A percentile compares a stretch with the other conserved stretches of the same genome.
Conservation (phyloP, 2,888 invertebrate species). For the Caradrina clavipalpis region DNA sequence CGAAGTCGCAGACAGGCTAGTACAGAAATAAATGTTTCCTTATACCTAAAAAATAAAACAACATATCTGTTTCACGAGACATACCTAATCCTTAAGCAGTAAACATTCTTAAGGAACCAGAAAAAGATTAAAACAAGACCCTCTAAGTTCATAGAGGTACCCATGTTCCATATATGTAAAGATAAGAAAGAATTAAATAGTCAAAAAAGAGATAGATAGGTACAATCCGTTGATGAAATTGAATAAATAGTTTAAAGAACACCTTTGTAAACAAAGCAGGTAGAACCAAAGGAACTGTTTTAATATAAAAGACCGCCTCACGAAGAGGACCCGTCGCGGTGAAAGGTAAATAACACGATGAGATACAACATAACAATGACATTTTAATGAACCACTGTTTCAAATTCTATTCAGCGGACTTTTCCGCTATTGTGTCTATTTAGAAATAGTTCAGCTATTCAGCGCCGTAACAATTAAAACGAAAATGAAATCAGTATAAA, state of each 20-base stretch:
- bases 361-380: conserved; percentile 79
- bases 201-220: conserved; percentile 66
- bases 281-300: conserved; percentile 73
- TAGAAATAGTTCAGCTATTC: conserved; percentile 65
- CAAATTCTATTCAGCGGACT: conserved; percentile 73
- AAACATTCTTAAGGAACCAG: conserved; percentile 44
- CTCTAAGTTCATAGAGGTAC: not conserved
- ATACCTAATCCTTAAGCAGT: conserved; percentile 6
- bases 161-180: conserved; percentile 13
- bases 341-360: conserved; percentile 81
- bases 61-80: conserved; percentile 19
- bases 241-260: conserved; percentile 71
- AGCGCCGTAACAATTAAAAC: conserved; percentile 58
- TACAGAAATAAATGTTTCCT: conserved; percentile 25
- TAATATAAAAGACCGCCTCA: conserved; percentile 68
- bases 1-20: too few species aligned
- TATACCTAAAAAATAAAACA: conserved; percentile 26
- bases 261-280: conserved; percentile 79
- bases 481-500: conserved; percentile 66
- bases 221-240: conserved; percentile 65
- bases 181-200: conserved; percentile 69
- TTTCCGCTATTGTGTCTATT: conserved; percentile 75
- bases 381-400: conserved; percentile 83
- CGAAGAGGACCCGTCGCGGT: conserved; percentile 67
- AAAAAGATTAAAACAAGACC: conserved; percentile 19